A percentile compares a stretch with the other conserved stretches of the same genome.
These are phyloP conservation scores for Lasioglossum figueresi DNA, from an alignment of 2,888 invertebrate species.

Conservation along the genomic window DNA sequence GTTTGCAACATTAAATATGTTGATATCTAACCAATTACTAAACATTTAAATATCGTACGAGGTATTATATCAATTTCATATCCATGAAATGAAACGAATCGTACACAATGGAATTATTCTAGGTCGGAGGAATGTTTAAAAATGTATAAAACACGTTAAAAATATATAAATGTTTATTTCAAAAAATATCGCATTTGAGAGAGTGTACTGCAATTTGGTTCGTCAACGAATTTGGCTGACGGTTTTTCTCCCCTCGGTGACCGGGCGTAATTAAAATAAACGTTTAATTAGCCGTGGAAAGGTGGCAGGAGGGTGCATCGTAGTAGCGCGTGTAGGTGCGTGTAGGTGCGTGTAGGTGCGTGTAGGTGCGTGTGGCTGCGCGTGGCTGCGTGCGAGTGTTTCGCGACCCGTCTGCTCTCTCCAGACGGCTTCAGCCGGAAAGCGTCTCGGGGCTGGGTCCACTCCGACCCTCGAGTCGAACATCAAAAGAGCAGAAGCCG, in stretches of 20 bases:
- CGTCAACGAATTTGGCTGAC: slow-evolving; percentile 17
- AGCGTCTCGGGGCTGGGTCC: slow-evolving; percentile 33
- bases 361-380: neutral
- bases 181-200: neutral
- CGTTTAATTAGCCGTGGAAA: slow-evolving; percentile 54
- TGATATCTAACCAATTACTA: too few species aligned
- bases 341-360: too few species aligned
- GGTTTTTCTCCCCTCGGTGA: slow-evolving; percentile 16
- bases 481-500: slow-evolving; percentile 69
- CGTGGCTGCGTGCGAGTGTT: neutral
- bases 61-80: too few species aligned
- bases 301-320: neutral
- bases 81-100: too few species aligned
- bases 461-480: slow-evolving; percentile 54
- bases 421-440: slow-evolving; percentile 36
- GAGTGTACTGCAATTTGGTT: neutral
- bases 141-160: too few species aligned
- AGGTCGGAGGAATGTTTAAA: too few species aligned
- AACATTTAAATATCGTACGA: too few species aligned
- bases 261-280: slow-evolving; percentile 60
- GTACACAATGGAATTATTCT: too few species aligned
- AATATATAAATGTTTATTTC: neutral
- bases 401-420: slow-evolving; percentile 21
- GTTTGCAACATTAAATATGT: too few species aligned
- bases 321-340: neutral